Evolutionary conservation across 1,140 invertebrate genomes (phyloP).

Genomic region (Hyles vespertilio): DNA sequence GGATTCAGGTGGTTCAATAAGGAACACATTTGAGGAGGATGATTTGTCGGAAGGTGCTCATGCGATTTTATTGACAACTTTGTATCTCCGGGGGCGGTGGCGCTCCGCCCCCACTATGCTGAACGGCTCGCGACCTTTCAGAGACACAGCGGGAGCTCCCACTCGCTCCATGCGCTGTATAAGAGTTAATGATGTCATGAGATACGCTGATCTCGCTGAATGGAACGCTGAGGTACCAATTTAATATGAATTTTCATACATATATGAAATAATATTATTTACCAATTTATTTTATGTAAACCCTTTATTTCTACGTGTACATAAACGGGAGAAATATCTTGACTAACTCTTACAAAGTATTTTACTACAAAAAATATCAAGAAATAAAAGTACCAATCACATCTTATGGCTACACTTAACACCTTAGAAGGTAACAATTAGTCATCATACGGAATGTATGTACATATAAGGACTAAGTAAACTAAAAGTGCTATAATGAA

Average conservation of each 20-base stretch:
- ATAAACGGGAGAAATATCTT: too few species aligned
- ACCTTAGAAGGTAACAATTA: constrained; percentile 12
- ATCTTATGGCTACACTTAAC: not conserved
- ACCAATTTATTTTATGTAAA: not conserved
- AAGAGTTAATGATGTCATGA: constrained; percentile 64
- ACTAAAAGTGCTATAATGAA: constrained; percentile 44
- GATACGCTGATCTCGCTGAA: constrained; percentile 49
- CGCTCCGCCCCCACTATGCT: constrained; percentile 62
- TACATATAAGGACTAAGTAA: constrained; percentile 47
- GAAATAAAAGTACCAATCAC: not conserved
- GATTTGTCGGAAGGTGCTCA: constrained; percentile 42
- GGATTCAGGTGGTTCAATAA: constrained; percentile 55
- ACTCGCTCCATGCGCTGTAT: constrained; percentile 45
- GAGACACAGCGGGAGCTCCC: constrained; percentile 27
- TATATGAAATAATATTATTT: constrained; percentile 2
- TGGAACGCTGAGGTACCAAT: constrained; percentile 57
- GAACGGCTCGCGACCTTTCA: constrained; percentile 54
- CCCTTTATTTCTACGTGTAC: too few species aligned
- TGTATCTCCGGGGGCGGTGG: constrained; percentile 86
- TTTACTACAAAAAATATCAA: too few species aligned
- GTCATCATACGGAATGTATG: constrained; percentile 49
- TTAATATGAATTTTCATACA: not conserved
- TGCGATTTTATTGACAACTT: constrained; percentile 83
- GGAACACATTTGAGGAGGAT: constrained; percentile 55
- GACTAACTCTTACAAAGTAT: too few species aligned